A percentile compares a stretch with the other conserved stretches of the same genome.
These are phyloP conservation scores for Apogon hyalosoma DNA, from an alignment of 2,797 vertebrate species.

Conservation along the genomic window DNA sequence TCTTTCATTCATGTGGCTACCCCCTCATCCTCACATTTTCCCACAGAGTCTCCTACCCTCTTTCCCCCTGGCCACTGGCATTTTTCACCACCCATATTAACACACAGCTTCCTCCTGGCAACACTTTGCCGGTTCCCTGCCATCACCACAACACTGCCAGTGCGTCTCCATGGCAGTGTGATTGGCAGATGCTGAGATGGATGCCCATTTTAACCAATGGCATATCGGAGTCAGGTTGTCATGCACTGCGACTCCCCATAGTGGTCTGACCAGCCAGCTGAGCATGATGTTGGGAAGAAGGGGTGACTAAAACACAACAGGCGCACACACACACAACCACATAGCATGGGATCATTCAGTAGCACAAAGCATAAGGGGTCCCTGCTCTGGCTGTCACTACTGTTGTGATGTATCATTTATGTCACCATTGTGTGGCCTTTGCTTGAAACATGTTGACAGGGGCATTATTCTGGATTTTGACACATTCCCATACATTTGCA, in stretches of 20 bases:
- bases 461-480: slow-evolving; percentile 75
- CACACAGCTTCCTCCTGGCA: slow-evolving; percentile 84
- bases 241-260: slow-evolving; percentile 60
- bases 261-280: slow-evolving; percentile 62
- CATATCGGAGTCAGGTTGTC: slow-evolving; percentile 54
- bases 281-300: slow-evolving; percentile 52
- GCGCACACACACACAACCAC: slow-evolving; percentile 35
- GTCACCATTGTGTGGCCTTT: slow-evolving; percentile 70
- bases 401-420: slow-evolving; percentile 84
- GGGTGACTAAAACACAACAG: slow-evolving; percentile 56
- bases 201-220: slow-evolving; percentile 70
- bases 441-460: slow-evolving; percentile 72
- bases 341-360: slow-evolving; percentile 72
- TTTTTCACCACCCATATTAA: slow-evolving; percentile 75
- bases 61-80: slow-evolving; percentile 64
- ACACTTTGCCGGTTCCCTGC: slow-evolving; percentile 69
- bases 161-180: slow-evolving; percentile 74
- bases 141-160: slow-evolving; percentile 69
- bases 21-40: slow-evolving; percentile 64
- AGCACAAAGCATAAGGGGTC: slow-evolving; percentile 76
- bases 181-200: slow-evolving; percentile 81
- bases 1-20: slow-evolving; percentile 69
- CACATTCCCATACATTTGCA: slow-evolving; percentile 79
- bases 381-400: slow-evolving; percentile 72
- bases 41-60: slow-evolving; percentile 71